Conservation (phyloP, 2,888 invertebrate genomes). For the Colletes collaris region DNA sequence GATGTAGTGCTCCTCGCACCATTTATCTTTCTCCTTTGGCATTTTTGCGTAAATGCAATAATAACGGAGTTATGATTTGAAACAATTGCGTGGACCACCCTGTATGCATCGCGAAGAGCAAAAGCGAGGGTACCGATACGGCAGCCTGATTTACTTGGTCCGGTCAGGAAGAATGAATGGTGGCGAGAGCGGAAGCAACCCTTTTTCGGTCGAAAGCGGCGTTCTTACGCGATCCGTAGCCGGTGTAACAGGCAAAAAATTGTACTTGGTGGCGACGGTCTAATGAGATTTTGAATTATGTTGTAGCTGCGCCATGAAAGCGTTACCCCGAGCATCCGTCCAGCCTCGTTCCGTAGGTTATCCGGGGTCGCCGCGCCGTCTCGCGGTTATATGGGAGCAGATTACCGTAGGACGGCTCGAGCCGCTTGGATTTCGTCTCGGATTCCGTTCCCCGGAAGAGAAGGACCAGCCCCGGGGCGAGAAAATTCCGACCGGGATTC, state of each 20-base stretch:
- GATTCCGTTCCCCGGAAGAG: slow-evolving; percentile 43
- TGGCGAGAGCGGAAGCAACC: slow-evolving; percentile 44
- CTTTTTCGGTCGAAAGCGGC: slow-evolving; percentile 39
- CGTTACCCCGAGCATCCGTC: slow-evolving; percentile 41
- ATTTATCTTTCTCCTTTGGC: too few species aligned
- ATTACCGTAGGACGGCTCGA: slow-evolving; percentile 65
- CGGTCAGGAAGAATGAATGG: slow-evolving; percentile 32
- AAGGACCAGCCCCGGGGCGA: background rate
- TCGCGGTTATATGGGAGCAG: slow-evolving; percentile 74
- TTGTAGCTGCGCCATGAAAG: slow-evolving; percentile 71
- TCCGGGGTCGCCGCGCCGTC: background rate
- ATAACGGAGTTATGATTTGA: too few species aligned
- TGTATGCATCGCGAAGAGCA: background rate
- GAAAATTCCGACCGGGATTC: slow-evolving; percentile 40
- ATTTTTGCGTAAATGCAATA: too few species aligned
- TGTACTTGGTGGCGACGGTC: slow-evolving; percentile 74
- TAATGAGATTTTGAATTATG: slow-evolving; percentile 82
- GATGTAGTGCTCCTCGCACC: too few species aligned
- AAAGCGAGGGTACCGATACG: slow-evolving; percentile 34
- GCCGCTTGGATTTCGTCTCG: slow-evolving; percentile 63
- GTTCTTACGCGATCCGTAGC: slow-evolving; percentile 61
- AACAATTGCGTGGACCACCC: too few species aligned
- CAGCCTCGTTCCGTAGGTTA: slow-evolving; percentile 15
- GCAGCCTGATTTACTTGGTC: slow-evolving; percentile 29
- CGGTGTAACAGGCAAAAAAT: slow-evolving; percentile 78